A percentile compares a stretch with the other conserved stretches of the same genome.
phyloP scores from a whole-genome alignment of 2,888 invertebrate genomes.

The Acrobasis suavella region DNA sequence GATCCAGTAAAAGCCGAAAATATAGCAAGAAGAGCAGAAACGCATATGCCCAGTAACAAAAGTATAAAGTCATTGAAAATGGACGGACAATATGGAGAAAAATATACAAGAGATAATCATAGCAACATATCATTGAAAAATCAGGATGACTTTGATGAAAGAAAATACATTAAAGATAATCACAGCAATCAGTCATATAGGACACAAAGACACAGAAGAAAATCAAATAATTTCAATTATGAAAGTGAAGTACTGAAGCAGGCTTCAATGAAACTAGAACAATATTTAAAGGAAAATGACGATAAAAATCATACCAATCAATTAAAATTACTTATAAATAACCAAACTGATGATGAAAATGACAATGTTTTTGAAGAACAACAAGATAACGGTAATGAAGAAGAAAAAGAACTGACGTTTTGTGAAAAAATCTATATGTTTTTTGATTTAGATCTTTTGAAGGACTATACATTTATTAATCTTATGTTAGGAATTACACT shows the following conservation, averaged over 20 bases:
- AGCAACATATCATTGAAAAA: conserved; percentile 67
- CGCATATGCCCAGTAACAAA: conserved; percentile 62
- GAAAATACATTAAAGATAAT: conserved; percentile 70
- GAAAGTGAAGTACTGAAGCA: conserved; percentile 83
- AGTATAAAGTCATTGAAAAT: conserved; percentile 71
- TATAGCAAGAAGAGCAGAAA: conserved; percentile 66
- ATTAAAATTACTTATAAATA: conserved; percentile 57
- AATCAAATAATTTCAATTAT: conserved; percentile 82
- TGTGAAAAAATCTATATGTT: conserved; percentile 84
- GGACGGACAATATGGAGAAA: conserved; percentile 69
- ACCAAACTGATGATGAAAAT: conserved; percentile 59
- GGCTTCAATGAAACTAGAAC: conserved; percentile 78
- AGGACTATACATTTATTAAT: conserved; percentile 86
- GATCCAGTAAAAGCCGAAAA: conserved; percentile 66
- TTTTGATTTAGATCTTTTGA: conserved; percentile 87
- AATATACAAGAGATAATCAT: conserved; percentile 68
- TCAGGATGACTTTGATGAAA: conserved; percentile 69
- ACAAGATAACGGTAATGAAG: conserved; percentile 44
- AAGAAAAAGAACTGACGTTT: conserved; percentile 57
- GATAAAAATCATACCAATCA: conserved; percentile 51
- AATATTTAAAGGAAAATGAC: conserved; percentile 72
- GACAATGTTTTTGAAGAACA: conserved; percentile 55
- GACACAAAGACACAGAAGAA: conserved; percentile 55
- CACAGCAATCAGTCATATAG: conserved; percentile 71
- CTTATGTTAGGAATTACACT: conserved; percentile 88